Conservation (phyloP, 2,888 invertebrate species). For the Cheilosia vulpina region DNA sequence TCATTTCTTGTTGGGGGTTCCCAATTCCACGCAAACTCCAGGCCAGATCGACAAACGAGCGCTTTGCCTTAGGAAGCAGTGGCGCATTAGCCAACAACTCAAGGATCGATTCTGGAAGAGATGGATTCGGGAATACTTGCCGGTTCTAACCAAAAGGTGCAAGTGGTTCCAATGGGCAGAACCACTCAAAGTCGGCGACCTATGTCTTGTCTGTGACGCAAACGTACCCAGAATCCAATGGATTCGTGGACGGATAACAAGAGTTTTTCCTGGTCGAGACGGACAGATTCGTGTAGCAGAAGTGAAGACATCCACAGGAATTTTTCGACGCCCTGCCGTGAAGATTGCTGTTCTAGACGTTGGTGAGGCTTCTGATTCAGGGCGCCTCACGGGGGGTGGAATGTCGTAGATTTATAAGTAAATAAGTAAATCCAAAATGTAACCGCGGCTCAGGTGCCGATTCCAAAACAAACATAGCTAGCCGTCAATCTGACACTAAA, state of each 20-base stretch:
- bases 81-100: slow-evolving; percentile 22
- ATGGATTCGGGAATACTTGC: slow-evolving; percentile 30
- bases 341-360: slow-evolving; percentile 81
- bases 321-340: slow-evolving; percentile 61
- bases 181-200: slow-evolving; percentile 33
- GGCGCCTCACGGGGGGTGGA: slow-evolving; percentile 24
- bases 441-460: not conserved
- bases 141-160: not conserved
- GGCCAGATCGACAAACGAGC: slow-evolving; percentile 3
- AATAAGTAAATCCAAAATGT: not conserved
- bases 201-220: slow-evolving; percentile 57
- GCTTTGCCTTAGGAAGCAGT: slow-evolving; percentile 33
- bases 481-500: not conserved
- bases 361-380: slow-evolving; percentile 78
- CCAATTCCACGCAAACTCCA: slow-evolving; percentile 23
- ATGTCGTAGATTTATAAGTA: slow-evolving; percentile 15
- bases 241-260: slow-evolving; percentile 36
- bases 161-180: slow-evolving; percentile 14
- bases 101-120: slow-evolving; percentile 41
- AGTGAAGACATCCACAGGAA: slow-evolving; percentile 65
- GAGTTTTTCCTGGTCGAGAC: slow-evolving; percentile 70
- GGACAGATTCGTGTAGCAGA: slow-evolving; percentile 24
- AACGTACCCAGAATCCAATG: slow-evolving; percentile 68
- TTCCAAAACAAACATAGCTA: not conserved
- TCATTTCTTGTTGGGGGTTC: slow-evolving; percentile 39